Conservation (phyloP, 2,888 invertebrate genomes). For the Cataglyphis cursor region DNA sequence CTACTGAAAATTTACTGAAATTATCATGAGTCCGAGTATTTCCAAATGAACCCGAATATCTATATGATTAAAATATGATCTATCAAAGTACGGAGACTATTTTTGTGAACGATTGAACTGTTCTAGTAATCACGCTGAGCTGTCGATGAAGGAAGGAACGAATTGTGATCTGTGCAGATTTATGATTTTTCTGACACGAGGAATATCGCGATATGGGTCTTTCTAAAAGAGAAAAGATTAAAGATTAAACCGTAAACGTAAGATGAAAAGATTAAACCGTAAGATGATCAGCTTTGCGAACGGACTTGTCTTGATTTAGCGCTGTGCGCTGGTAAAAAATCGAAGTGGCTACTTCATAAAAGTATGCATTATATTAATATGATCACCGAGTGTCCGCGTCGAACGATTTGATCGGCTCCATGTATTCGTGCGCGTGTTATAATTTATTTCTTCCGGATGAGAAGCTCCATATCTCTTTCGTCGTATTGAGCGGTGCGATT, state of each 20-base stretch:
- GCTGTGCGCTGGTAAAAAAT: constrained; percentile 59
- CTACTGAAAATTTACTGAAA: background rate
- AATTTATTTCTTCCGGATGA: constrained; percentile 27
- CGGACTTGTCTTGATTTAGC: constrained; percentile 40
- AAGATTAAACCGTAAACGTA: constrained; percentile 24
- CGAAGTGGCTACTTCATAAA: constrained; percentile 55
- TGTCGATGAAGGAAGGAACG: constrained; percentile 38
- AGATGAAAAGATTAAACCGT: constrained; percentile 17
- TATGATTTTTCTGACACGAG: constrained; percentile 9
- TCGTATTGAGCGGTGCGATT: background rate
- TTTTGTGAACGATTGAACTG: constrained; percentile 25
- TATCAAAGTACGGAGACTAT: background rate
- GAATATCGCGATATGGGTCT: constrained; percentile 4
- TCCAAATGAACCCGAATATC: background rate
- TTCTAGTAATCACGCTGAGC: constrained; percentile 18
- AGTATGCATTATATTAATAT: constrained; percentile 54
- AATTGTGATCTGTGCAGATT: constrained; percentile 26
- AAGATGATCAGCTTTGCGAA: constrained; percentile 27
- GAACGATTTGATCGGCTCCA: constrained; percentile 51
- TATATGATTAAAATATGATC: constrained; percentile 28
- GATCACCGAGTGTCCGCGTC: constrained; percentile 47
- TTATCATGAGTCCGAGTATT: constrained; percentile 4
- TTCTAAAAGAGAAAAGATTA: constrained; percentile 5
- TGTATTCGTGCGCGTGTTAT: constrained; percentile 20
- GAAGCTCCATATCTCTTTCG: background rate